Evolutionary conservation across 2,113 vertebrate species (phyloP).

Genomic region (Gobio gobio): DNA sequence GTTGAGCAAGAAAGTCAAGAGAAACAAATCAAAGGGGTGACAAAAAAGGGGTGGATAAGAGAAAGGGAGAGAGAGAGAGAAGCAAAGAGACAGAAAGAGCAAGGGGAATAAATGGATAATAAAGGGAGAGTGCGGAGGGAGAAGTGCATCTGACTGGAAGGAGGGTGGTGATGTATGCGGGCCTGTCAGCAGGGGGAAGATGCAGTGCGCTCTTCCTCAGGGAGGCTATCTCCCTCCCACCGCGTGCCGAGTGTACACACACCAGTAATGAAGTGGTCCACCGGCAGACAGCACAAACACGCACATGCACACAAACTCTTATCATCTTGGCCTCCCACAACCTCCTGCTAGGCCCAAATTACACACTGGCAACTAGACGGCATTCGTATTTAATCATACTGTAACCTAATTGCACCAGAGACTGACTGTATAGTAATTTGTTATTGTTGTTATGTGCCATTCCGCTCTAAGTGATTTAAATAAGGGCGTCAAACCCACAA

Average conservation of each 20-base stretch:
- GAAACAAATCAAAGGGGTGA: constrained; percentile 35
- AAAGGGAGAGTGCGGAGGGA: constrained; percentile 71
- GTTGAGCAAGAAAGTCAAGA: constrained; percentile 67
- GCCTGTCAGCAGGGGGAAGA: constrained; percentile 80
- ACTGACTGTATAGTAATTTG: constrained; percentile 52
- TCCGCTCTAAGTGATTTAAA: constrained; percentile 55
- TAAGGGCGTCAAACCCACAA: constrained; percentile 47
- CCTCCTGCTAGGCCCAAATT: constrained; percentile 53
- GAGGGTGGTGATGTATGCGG: constrained; percentile 81
- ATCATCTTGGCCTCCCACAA: constrained; percentile 50
- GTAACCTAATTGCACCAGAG: constrained; percentile 58
- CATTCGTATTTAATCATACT: constrained; percentile 59
- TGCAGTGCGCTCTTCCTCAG: constrained; percentile 79
- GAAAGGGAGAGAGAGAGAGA: constrained; percentile 46
- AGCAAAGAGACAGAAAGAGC: constrained; percentile 64
- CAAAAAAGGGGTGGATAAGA: constrained; percentile 24
- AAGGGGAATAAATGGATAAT: constrained; percentile 78
- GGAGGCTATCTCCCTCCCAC: constrained; percentile 72
- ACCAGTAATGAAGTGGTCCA: constrained; percentile 63
- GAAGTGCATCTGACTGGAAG: constrained; percentile 68
- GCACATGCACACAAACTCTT: constrained; percentile 47
- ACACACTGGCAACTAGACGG: constrained; percentile 43
- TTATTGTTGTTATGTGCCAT: constrained; percentile 53
- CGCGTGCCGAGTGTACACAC: constrained; percentile 53
- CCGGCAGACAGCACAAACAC: constrained; percentile 55